These are phyloP conservation scores for Eptesicus fuscus DNA, from an alignment of 2,113 vertebrate genomes.

Conservation along the genomic window DNA sequence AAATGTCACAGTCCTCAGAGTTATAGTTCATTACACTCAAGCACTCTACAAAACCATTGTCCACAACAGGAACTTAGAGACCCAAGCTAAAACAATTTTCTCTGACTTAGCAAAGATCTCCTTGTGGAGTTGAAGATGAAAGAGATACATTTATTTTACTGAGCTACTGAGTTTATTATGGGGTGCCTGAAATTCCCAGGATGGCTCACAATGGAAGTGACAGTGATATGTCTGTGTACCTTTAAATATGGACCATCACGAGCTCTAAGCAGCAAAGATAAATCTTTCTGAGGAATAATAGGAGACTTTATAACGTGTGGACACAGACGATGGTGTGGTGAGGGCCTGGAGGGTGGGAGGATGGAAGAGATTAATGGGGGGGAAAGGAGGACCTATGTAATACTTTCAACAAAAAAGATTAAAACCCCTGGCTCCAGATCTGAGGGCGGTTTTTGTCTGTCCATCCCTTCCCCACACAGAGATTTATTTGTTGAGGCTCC, in stretches of 20 bases:
- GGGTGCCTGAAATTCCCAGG: constrained; percentile 54
- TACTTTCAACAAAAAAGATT: no score
- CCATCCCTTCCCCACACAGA: background rate
- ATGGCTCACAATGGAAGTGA: constrained; percentile 44
- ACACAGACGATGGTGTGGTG: background rate
- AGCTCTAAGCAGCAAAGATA: constrained; percentile 40
- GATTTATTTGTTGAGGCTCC: background rate
- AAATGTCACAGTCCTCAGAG: constrained; percentile 45
- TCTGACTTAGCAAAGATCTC: constrained; percentile 56
- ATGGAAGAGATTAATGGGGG: no score
- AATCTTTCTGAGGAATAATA: constrained; percentile 58
- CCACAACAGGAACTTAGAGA: constrained; percentile 36
- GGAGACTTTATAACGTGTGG: constrained; percentile 19
- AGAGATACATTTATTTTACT: constrained; percentile 64
- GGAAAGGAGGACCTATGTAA: no score
- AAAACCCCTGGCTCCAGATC: constrained; percentile 19
- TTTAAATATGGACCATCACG: constrained; percentile 53
- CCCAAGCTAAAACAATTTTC: constrained; percentile 27
- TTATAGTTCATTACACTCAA: constrained; percentile 34
- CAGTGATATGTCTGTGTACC: constrained; percentile 50
- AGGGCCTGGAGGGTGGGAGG: no score
- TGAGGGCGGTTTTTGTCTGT: background rate
- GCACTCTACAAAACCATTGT: constrained; percentile 15
- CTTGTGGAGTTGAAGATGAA: constrained; percentile 47
- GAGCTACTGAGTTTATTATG: constrained; percentile 33